phyloP scores from a whole-genome alignment of 1,140 invertebrate species.

The Rhagoletis pomonella region DNA sequence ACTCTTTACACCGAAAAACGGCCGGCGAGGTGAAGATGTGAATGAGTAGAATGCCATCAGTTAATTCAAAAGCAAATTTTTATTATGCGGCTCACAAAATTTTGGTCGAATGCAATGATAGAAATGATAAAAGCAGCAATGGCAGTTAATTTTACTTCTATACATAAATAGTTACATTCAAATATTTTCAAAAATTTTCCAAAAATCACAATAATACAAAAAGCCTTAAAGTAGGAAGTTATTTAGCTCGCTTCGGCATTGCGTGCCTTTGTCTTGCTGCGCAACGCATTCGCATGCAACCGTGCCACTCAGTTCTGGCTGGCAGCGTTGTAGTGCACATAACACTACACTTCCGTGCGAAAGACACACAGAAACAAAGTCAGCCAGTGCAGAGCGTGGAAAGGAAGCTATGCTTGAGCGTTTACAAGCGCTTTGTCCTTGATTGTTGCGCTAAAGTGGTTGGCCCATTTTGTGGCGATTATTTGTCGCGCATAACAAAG shows the following conservation, averaged over 20 bases:
- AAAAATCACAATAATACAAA: background rate
- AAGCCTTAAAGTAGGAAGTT: constrained; percentile 32
- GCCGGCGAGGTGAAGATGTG: too few relatives aligned
- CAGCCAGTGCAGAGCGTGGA: background rate
- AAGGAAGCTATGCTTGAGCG: constrained; percentile 39
- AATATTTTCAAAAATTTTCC: background rate
- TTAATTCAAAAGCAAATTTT: constrained; percentile 12
- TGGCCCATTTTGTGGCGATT: constrained; percentile 41
- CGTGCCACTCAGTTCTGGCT: background rate
- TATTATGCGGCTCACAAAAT: background rate
- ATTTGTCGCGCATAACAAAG: constrained; percentile 31
- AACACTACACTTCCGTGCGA: background rate
- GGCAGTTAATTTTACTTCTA: background rate
- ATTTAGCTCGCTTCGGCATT: background rate
- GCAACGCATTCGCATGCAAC: background rate
- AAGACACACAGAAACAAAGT: background rate
- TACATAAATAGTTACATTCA: background rate
- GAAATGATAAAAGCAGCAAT: background rate
- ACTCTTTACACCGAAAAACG: background rate
- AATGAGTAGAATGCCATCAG: background rate
- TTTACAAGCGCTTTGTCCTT: constrained; percentile 21
- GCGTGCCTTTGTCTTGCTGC: background rate
- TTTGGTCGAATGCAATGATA: background rate
- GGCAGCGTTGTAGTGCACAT: background rate
- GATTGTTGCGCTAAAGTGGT: constrained; percentile 30